Evolutionary conservation across 2,888 invertebrate genomes (phyloP), one percentile per base, ranked within the genome.

Genomic region (Smittia sp.): DNA sequence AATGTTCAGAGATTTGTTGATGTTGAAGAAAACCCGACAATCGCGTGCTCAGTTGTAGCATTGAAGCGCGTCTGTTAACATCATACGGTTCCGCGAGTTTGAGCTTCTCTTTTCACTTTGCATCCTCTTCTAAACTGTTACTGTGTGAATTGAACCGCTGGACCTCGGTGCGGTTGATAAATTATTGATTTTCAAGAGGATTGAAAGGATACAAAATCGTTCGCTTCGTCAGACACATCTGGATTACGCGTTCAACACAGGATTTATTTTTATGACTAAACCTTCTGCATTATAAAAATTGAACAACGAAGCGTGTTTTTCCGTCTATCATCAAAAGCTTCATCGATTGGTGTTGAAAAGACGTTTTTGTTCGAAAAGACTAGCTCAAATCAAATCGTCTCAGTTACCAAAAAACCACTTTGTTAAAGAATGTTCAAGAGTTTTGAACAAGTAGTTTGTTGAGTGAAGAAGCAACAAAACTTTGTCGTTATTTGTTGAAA

Each of bases 31-130:
- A 68, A 68, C 41, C 46, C 68, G 41, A 68, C 68, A 41, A 15
- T 69, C 69, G 69, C 69, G 54, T 69, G 69, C 52, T 69, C 46
- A 69, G 69, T 69, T 69, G 54, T 69, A 69, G 52, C 69, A 54
- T 54, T 68, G 46, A 68, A 54, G 54, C 54, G 69, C 52, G 41
- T 69, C 54, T 69, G 69, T 24, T 69, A 52, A 69, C 69, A 69
- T 69, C 69, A 69, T 69, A 20, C 20, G 32, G 20, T 66, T 66
- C 32, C 58, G 58, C 38, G 38, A 62, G 24, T 24, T 24, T 1
- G n/a, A 24, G 9, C 9, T 25, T 63, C 24, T 63, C 24, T 13
- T 62, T 66, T 15, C 46, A 46, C 11, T 46, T 46, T 46, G 11
- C 46, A 46, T 46, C 11, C 46, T n/a, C n/a, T 11, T 46, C 15